Base-by-base conservation (phyloP, 1,140 invertebrate genomes). In the Hirudo medicinalis region DNA sequence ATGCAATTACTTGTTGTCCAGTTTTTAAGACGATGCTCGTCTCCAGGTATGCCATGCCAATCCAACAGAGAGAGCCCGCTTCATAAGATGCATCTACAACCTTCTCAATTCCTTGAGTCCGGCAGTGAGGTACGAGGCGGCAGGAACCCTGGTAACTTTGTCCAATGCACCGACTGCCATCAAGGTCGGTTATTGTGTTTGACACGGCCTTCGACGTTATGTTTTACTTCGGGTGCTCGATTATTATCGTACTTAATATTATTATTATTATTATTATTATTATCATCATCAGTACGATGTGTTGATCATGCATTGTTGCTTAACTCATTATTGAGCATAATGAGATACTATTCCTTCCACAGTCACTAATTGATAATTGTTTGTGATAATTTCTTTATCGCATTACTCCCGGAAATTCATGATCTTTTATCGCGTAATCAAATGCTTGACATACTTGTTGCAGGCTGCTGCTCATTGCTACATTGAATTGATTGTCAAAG, bases 111-210 rank as follows among this genome's bases (percentile, higher is more conserved):
- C 95, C 0, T 89, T 87, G 54, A 96, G 93, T 79, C 90, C 94
- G 67, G 94, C 96, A 49, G 97, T 99, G 40, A 86, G 95, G 43
- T 99, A 99, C 79, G 96, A 99, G 86, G 93, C 97, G 29, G 96
- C 96, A 70, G 95, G 95, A 43, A 99, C 96, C n/a, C 85, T 99
- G n/a, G 91, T 99, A n/a, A 99, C 95, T 0, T 85, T 99, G 17
- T 97, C 94, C 1, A 91, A 87, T 80, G 94, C 94, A 0, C 95
- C 96, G 5, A 94, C 95, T 27, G 95, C 96, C 13, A 91, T 99
- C 74, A 96, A 95, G 85, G 89, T 89, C 3, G 57, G 57, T 49
- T 5, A 49, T 15, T 49, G 43, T 36, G 6, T 36, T 36, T 36
- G 2, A 36, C 32, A 6, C 32, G 2, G 32, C 32, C 32, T 3